phyloP scores from a whole-genome alignment of 2,888 invertebrate species.

The Syrphus vitripennis region DNA sequence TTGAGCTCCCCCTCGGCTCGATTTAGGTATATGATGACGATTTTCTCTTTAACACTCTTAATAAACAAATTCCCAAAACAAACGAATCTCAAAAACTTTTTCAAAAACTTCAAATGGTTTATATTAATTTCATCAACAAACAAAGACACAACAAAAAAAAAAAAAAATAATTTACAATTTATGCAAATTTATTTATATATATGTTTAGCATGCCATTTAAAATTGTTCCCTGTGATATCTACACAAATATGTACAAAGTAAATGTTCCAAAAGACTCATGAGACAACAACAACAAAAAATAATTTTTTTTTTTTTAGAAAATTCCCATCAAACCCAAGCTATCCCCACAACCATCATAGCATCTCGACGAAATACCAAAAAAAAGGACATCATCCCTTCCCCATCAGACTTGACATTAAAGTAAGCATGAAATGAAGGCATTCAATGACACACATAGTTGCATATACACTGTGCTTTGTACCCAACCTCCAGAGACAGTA shows the following conservation, averaged over 20 bases:
- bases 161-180: not conserved
- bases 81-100: constrained; percentile 8
- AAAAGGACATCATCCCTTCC: constrained; percentile 42
- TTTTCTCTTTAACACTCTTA: not conserved
- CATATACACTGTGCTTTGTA: not conserved
- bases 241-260: not conserved
- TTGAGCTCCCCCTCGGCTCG: not conserved
- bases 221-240: not conserved
- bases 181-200: constrained; percentile 6
- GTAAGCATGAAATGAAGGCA: constrained; percentile 70
- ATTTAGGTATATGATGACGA: too few relatives aligned
- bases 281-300: not conserved
- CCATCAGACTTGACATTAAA: constrained; percentile 56
- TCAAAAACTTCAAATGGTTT: constrained; percentile 31
- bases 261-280: not conserved
- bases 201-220: constrained; percentile 5
- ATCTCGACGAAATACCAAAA: not conserved
- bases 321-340: constrained; percentile 34
- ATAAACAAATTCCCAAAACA: constrained; percentile 2
- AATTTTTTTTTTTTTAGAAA: constrained; percentile 19
- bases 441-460: constrained; percentile 64
- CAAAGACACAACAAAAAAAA: not conserved
- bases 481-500: constrained; percentile 5
- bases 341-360: not conserved
- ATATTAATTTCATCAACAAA: constrained; percentile 36